Evolutionary conservation across 1,140 invertebrate genomes (phyloP).

Genomic region (Drosophila kikkawai): DNA sequence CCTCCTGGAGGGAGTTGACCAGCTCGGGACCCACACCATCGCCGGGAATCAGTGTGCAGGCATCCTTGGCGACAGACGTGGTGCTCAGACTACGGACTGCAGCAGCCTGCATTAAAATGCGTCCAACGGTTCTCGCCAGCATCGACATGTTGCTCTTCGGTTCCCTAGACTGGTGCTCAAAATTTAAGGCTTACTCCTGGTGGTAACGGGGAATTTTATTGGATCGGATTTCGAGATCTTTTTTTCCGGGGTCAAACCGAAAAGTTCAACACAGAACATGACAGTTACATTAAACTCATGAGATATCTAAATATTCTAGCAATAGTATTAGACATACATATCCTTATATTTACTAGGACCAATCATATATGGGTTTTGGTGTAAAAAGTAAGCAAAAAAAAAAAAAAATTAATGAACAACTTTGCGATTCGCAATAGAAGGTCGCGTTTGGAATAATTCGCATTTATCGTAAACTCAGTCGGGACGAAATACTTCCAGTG

Average conservation of each 20-base stretch:
- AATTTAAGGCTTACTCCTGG: constrained; percentile 15
- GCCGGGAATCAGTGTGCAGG: constrained; percentile 97
- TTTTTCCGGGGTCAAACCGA: constrained; percentile 40
- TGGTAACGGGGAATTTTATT: constrained; percentile 37
- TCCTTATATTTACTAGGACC: too few species aligned
- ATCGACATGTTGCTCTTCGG: constrained; percentile 71
- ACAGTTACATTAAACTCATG: too few species aligned
- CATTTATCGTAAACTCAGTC: too few species aligned
- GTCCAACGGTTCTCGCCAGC: constrained; percentile 74
- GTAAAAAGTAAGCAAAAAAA: too few species aligned
- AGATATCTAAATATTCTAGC: too few species aligned
- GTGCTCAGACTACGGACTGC: constrained; percentile 68
- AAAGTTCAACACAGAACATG: constrained; percentile 46
- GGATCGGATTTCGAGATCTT: constrained; percentile 13
- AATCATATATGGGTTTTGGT: too few species aligned
- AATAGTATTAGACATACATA: too few species aligned
- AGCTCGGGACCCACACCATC: constrained; percentile 99
- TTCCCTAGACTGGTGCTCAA: constrained; percentile 27
- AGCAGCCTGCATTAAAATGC: constrained; percentile 72
- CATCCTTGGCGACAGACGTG: constrained; percentile 43
- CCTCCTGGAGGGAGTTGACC: constrained; percentile 96
- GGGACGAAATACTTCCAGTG: too few species aligned
- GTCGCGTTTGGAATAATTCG: too few species aligned
- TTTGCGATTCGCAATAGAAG: too few species aligned
- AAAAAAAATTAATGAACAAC: too few species aligned